These are phyloP conservation scores for Drosophila buzzatii DNA, from an alignment of 2,888 invertebrate genomes.

Conservation along the genomic window DNA sequence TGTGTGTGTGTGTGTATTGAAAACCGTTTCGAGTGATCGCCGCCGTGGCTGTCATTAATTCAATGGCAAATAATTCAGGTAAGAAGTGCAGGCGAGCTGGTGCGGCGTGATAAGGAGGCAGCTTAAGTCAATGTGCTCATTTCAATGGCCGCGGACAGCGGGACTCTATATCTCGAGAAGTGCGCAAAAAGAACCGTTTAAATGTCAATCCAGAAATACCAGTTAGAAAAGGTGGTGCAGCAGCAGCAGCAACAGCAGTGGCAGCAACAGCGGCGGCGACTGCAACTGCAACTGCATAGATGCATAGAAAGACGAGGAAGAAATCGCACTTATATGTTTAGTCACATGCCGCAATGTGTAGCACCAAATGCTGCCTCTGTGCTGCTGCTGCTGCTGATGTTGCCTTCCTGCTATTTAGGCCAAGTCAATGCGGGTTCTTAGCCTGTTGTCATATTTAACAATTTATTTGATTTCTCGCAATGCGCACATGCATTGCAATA, in stretches of 20 bases:
- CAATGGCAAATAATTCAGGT: slow-evolving; percentile 59
- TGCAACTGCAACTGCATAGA: slow-evolving; percentile 9
- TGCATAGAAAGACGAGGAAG: slow-evolving; percentile 52
- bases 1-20: slow-evolving; percentile 7
- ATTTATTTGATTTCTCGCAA: slow-evolving; percentile 35
- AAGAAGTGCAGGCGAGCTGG: slow-evolving; percentile 55
- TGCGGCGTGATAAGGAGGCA: slow-evolving; percentile 61
- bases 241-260: slow-evolving; percentile 26
- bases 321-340: slow-evolving; percentile 73
- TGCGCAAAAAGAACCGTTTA: slow-evolving; percentile 81
- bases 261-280: background rate
- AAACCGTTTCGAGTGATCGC: slow-evolving; percentile 24
- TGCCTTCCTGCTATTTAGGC: slow-evolving; percentile 59
- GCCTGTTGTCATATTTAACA: slow-evolving; percentile 45
- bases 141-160: slow-evolving; percentile 65
- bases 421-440: slow-evolving; percentile 55
- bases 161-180: slow-evolving; percentile 69
- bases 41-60: slow-evolving; percentile 34
- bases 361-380: slow-evolving; percentile 55
- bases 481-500: background rate
- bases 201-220: slow-evolving; percentile 83
- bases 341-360: slow-evolving; percentile 70
- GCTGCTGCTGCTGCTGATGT: slow-evolving; percentile 38
- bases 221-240: slow-evolving; percentile 75
- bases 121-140: slow-evolving; percentile 75